Base-by-base conservation (phyloP, 2,888 invertebrate species). In the Acleris literana region DNA sequence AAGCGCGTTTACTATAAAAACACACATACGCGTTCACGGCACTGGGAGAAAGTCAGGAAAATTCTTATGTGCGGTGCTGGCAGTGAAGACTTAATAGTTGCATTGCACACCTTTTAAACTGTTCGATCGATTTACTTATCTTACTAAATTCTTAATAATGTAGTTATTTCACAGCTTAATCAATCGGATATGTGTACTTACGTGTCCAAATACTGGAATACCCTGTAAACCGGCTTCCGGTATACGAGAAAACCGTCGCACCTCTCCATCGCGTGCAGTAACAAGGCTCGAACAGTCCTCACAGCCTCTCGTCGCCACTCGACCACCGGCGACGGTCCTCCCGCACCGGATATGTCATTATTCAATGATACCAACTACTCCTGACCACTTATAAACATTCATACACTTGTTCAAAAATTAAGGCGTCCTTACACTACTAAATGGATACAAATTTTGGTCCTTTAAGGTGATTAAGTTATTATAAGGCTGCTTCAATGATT, bases 141-240 rank as follows among this genome's bases (percentile, higher is more conserved):
- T 25, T 25, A 25, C 16, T 3, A 16, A 16, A 43, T 16, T 43
- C 3, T 43, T 43, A 16, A 16, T 43, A 3, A 16, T 43, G 43
- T n/a, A 16, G 6, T 6, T 1, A 25, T 25, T 25, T 25, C 25
- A 33, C 33, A 33, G 33, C 33, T 33, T 3, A 9, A 33, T 33
- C 9, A 3, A 9, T 9, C 9, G 9, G 2, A 33, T 29, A 29
- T 3, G 9, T 33, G 9, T 62, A 66, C 66, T 66, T 46, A 96
- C 96, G 96, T 95, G 93, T 96, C 96, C 87, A 96, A 94, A 93
- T 96, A 96, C 93, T 96, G 96, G 93, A 96, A 96, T 84, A 95
- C 95, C 93, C 96, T 94, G 92, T 96, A 96, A 74, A 96, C 95
- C 85, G 96, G 96, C 86, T 95, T 95, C 84, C 95, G 94, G 93